Evolutionary conservation across 2,113 vertebrate genomes (phyloP), one percentile per base, ranked within the genome.

Genomic region (Lepus timidus): DNA sequence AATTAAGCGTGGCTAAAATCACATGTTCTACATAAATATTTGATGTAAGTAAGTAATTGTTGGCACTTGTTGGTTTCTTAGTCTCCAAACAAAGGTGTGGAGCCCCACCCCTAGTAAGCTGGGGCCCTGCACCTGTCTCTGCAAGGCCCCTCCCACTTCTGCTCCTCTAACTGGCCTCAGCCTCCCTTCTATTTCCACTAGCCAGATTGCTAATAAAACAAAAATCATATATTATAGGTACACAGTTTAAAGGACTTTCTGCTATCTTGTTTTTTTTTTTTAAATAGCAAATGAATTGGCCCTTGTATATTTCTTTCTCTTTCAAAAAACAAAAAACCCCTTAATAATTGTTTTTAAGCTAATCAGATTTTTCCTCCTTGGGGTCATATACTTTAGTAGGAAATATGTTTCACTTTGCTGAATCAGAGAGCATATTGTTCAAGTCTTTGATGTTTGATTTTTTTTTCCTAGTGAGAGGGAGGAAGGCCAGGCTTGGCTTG

Each of bases 1-100:
- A 86, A 81, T 87, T 44, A 76, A 61, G 67, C 84, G 9, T 87
- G 17, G 61, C 39, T 93, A 81, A 95, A 85, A 88, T 68, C 31
- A 55, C 13, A 75, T 9, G 49, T 91, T 74, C 13, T 27, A 49
- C 39, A 19, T 39, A 91, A 84, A 44, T 23, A 33, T 70, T 94
- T 93, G 25, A 52, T 49, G 13, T 51, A 22, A 61, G 36, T 58
- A 61, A 81, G 62, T 73, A 58, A 73, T 70, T 64, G 73, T 51
- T 62, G 31, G 58, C 29, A 74, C 25, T 91, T 71, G 22, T 51
- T 83, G 84, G 74, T 84, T 86, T 93, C 29, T 64, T 83, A 9
- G 6, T 82, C 93, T 73, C 36, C 74, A 82, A 73, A 55, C 2
- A 44, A 75, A 36, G 16, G 10, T 36, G 22, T 90, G 68, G n/a